Conservation (phyloP, 1,140 invertebrate species). For the Hesperophylax magnus region DNA sequence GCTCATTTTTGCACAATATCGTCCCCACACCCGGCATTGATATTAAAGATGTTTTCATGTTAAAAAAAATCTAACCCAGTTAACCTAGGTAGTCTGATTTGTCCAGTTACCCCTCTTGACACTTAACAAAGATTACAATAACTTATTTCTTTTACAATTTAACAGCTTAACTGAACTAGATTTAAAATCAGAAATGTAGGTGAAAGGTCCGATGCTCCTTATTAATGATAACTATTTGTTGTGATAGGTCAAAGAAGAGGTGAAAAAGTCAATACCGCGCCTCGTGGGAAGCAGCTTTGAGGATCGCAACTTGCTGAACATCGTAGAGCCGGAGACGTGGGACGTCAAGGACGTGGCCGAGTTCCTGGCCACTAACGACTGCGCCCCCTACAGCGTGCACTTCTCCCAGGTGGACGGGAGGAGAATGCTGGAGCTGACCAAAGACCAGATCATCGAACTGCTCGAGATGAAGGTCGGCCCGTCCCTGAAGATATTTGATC, state of each 20-base stretch:
- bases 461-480: conserved; percentile 95
- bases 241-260: conserved; percentile 38
- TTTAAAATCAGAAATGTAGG: no score
- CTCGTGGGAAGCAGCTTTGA: conserved; percentile 72
- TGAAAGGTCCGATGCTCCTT: neutral
- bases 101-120: no score
- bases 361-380: conserved; percentile 92
- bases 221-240: neutral
- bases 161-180: no score
- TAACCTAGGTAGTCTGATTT: no score
- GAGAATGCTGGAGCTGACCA: conserved; percentile 83
- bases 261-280: conserved; percentile 70
- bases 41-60: no score
- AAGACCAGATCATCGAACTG: conserved; percentile 91
- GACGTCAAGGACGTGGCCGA: conserved; percentile 87
- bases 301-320: conserved; percentile 62
- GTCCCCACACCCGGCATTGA: no score
- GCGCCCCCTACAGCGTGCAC: conserved; percentile 88
- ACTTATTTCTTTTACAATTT: no score
- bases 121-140: no score
- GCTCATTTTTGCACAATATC: no score
- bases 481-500: conserved; percentile 92
- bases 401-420: conserved; percentile 90
- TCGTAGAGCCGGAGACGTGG: conserved; percentile 75
- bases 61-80: no score